These are phyloP conservation scores for Oscheius sp. DNA, from an alignment of 2,888 invertebrate genomes.

Conservation along the genomic window DNA sequence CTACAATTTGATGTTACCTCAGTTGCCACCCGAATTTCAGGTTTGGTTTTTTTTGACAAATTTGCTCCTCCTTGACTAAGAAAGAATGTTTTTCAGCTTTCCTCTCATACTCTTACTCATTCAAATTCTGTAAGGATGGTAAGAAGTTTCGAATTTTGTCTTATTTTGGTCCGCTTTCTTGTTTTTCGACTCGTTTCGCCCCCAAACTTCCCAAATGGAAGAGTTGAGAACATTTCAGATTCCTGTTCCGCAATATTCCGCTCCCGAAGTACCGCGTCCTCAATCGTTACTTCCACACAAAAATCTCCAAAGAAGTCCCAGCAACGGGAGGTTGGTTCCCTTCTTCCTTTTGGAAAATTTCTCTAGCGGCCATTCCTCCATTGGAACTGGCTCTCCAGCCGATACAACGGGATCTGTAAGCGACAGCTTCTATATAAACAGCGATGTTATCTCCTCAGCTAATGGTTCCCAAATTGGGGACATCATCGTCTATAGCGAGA, in stretches of 20 bases:
- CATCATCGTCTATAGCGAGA: slow-evolving; percentile 21
- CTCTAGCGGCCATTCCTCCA: slow-evolving; percentile 34
- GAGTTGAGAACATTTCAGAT: slow-evolving; percentile 29
- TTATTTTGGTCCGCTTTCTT: slow-evolving; percentile 13
- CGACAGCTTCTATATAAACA: slow-evolving; percentile 60
- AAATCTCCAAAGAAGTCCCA: slow-evolving; percentile 14
- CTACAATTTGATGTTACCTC: slow-evolving; percentile 49
- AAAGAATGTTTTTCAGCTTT: slow-evolving; percentile 22
- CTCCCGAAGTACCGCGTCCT: slow-evolving; percentile 26
- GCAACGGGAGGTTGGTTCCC: slow-evolving; percentile 26
- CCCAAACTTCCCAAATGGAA: not conserved
- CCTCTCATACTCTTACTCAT: slow-evolving; percentile 23
- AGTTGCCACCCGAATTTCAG: slow-evolving; percentile 53
- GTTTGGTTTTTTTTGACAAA: slow-evolving; percentile 22
- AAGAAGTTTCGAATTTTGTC: not conserved
- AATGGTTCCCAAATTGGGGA: slow-evolving; percentile 28
- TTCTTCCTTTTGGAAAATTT: not conserved
- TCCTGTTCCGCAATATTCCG: slow-evolving; percentile 24
- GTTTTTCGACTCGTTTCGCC: not conserved
- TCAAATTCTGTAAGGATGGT: slow-evolving; percentile 27
- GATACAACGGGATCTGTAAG: slow-evolving; percentile 59
- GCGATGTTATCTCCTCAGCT: slow-evolving; percentile 51
- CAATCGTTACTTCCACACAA: not conserved
- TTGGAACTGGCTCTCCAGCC: slow-evolving; percentile 42
- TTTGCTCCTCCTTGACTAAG: not conserved